A percentile compares a stretch with the other conserved stretches of the same genome.
Conservation (phyloP, 2,888 invertebrate species). For the Chesias legatella region DNA sequence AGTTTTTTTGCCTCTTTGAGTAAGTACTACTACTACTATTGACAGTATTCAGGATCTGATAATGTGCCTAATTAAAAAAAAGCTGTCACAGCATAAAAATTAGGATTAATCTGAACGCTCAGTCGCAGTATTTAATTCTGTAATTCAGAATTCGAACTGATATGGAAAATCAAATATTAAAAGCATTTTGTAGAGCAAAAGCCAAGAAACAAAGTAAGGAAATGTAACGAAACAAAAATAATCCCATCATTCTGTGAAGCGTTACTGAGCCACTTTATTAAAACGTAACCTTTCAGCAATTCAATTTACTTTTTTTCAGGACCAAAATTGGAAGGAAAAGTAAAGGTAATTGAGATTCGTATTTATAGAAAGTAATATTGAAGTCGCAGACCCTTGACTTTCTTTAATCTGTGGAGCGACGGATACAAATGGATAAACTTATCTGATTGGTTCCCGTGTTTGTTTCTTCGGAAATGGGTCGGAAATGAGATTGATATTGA, state of each 20-base stretch:
- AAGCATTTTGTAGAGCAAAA: too few species aligned
- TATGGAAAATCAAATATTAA: too few species aligned
- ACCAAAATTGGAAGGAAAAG: neutral
- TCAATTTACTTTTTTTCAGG: neutral
- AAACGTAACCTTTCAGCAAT: neutral
- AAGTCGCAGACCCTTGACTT: slow-evolving; percentile 19
- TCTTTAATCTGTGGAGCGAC: slow-evolving; percentile 20
- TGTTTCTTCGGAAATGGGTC: slow-evolving; percentile 26
- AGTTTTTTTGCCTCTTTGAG: too few species aligned
- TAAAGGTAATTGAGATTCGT: neutral
- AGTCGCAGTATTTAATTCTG: too few species aligned
- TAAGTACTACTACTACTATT: too few species aligned
- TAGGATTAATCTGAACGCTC: too few species aligned
- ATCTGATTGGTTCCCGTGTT: slow-evolving; percentile 30
- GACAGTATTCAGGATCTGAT: too few species aligned
- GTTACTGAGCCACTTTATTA: neutral
- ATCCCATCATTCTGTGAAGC: neutral
- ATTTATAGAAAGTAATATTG: slow-evolving; percentile 4
- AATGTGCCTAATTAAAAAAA: too few species aligned
- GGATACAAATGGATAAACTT: slow-evolving; percentile 27
- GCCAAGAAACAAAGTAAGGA: too few species aligned
- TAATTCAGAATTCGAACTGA: too few species aligned
- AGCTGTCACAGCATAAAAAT: too few species aligned
- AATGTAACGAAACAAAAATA: too few species aligned
- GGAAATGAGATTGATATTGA: slow-evolving; percentile 23